These are phyloP conservation scores for Istiophorus platypterus DNA, from an alignment of 2,113 vertebrate species.

Conservation along the genomic window DNA sequence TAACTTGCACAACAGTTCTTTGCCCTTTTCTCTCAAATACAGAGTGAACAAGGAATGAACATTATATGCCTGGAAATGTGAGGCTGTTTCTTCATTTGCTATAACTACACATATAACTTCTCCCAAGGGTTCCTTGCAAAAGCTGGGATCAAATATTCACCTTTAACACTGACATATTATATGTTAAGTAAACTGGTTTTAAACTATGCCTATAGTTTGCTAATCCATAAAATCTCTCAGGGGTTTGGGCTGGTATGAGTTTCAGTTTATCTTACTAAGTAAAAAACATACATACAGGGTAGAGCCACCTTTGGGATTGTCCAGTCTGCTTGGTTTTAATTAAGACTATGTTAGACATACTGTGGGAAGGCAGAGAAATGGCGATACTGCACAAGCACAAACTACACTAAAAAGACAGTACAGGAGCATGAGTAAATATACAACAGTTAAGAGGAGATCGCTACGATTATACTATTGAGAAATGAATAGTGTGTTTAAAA, in stretches of 20 bases:
- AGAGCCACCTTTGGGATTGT: slow-evolving; percentile 25
- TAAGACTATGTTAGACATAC: slow-evolving; percentile 24
- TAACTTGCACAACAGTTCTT: background rate
- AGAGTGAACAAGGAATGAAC: background rate
- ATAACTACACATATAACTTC: slow-evolving; percentile 3
- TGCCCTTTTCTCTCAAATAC: background rate
- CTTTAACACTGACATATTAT: slow-evolving; percentile 26
- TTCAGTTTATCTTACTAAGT: slow-evolving; percentile 54
- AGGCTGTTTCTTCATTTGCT: background rate
- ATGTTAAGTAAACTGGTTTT: slow-evolving; percentile 53
- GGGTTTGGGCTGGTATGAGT: slow-evolving; percentile 32
- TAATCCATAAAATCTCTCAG: slow-evolving; percentile 8
- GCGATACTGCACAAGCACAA: slow-evolving; percentile 15
- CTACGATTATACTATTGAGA: background rate
- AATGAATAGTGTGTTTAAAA: background rate
- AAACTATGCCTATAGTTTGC: slow-evolving; percentile 22
- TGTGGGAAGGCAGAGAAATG: slow-evolving; percentile 9
- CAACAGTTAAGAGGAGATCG: background rate
- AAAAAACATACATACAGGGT: slow-evolving; percentile 29
- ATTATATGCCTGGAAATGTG: background rate
- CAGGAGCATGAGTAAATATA: background rate
- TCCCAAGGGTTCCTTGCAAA: background rate
- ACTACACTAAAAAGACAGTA: background rate
- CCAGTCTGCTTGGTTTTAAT: slow-evolving; percentile 45
- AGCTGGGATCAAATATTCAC: slow-evolving; percentile 27